phyloP scores from a whole-genome alignment of 2,888 invertebrate genomes.

The Coleophora flavipennella region DNA sequence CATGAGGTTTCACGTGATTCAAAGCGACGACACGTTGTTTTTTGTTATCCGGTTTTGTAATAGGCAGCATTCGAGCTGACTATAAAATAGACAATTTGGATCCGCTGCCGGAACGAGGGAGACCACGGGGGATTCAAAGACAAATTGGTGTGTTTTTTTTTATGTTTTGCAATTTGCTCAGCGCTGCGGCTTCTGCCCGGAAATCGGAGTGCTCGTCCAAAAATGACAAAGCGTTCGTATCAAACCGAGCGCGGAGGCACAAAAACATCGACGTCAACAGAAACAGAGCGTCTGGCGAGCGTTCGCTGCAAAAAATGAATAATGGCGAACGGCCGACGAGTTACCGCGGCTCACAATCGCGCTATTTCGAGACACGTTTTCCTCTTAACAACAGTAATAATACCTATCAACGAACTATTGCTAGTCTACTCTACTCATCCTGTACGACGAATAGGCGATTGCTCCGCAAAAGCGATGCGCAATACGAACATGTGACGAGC shows the following conservation, averaged over 20 bases:
- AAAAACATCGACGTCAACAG: conserved; percentile 46
- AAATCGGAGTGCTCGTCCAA: conserved; percentile 41
- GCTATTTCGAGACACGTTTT: conserved; percentile 61
- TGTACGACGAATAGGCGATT: conserved; percentile 29
- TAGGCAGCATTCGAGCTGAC: conserved; percentile 13
- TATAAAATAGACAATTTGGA: conserved; percentile 13
- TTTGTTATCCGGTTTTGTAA: too few species aligned
- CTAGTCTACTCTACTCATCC: conserved; percentile 21
- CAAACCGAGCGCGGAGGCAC: conserved; percentile 34
- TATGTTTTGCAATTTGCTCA: conserved; percentile 19
- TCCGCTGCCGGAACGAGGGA: conserved; percentile 12
- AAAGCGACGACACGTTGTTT: conserved; percentile 14
- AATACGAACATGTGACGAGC: conserved; percentile 2
- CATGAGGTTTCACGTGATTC: conserved; percentile 26
- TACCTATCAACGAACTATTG: conserved; percentile 31
- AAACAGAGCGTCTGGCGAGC: conserved; percentile 33
- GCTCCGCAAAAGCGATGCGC: too few species aligned
- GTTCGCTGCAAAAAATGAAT: conserved; percentile 52
- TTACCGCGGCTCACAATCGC: conserved; percentile 40
- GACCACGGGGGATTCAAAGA: conserved; percentile 12
- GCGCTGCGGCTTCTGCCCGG: conserved; percentile 27
- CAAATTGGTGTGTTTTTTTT: conserved; percentile 26
- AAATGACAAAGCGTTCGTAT: conserved; percentile 49
- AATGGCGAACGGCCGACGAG: conserved; percentile 37
- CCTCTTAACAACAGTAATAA: conserved; percentile 53